Conservation (phyloP, 2,888 invertebrate species). For the Pristionchus maxplancki region DNA sequence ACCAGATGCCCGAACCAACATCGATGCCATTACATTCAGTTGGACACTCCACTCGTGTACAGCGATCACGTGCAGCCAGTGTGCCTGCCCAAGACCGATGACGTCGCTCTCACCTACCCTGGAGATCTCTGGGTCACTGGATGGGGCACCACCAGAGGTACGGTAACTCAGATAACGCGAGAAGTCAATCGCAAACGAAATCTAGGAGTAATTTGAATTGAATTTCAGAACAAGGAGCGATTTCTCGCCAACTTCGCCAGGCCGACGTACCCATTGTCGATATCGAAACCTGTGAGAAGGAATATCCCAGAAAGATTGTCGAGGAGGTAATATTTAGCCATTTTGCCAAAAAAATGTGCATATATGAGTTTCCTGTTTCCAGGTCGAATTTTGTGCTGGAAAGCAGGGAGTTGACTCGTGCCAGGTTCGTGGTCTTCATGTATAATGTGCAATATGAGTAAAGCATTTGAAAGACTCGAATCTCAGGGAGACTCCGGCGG, state of each 20-base stretch:
- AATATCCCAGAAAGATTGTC: slow-evolving; percentile 56
- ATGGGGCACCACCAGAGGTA: slow-evolving; percentile 57
- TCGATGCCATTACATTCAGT: neutral
- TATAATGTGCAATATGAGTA: no score
- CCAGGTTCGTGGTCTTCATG: slow-evolving; percentile 36
- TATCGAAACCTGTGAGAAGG: slow-evolving; percentile 54
- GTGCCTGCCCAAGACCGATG: slow-evolving; percentile 54
- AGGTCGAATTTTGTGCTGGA: slow-evolving; percentile 68
- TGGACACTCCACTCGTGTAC: slow-evolving; percentile 51
- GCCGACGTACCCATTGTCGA: slow-evolving; percentile 59
- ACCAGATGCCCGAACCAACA: neutral
- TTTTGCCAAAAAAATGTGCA: neutral
- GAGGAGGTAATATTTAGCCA: slow-evolving; percentile 37
- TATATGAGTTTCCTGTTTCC: slow-evolving; percentile 47
- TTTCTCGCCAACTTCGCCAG: slow-evolving; percentile 55
- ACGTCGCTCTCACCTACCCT: slow-evolving; percentile 50
- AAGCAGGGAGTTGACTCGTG: slow-evolving; percentile 52
- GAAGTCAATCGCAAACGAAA: neutral
- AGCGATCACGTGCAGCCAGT: slow-evolving; percentile 56
- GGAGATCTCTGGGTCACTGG: slow-evolving; percentile 55
- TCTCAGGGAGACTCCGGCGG: slow-evolving; percentile 53
- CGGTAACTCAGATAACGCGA: neutral
- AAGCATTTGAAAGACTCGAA: no score
- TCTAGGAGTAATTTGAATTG: neutral
- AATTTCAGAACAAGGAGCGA: slow-evolving; percentile 51